A percentile compares a stretch with the other conserved stretches of the same genome.
Evolutionary conservation across 1,140 invertebrate species (phyloP).

Genomic region (Trissolcus basalis): DNA sequence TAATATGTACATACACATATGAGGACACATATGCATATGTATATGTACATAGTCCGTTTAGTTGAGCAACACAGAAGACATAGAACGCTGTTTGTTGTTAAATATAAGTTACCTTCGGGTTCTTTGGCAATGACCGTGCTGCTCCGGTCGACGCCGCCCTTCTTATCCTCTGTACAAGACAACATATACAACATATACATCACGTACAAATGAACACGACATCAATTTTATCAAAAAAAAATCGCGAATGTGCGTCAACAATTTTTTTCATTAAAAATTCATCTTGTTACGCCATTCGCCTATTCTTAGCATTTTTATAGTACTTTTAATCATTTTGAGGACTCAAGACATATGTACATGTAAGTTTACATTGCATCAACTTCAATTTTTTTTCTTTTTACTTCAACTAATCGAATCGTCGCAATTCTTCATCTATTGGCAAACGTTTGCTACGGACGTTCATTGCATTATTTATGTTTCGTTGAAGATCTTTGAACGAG

Average conservation of each 20-base stretch:
- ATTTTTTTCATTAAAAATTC: slow-evolving; percentile 5
- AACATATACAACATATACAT: slow-evolving; percentile 76
- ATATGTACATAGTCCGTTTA: slow-evolving; percentile 52
- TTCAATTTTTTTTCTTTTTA: no score
- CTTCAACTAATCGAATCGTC: no score
- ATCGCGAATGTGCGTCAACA: slow-evolving; percentile 36
- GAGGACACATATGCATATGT: slow-evolving; percentile 43
- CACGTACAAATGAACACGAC: slow-evolving; percentile 67
- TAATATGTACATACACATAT: slow-evolving; percentile 49
- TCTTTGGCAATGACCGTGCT: slow-evolving; percentile 96
- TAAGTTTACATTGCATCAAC: no score
- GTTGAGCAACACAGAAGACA: slow-evolving; percentile 63
- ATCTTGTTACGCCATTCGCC: slow-evolving; percentile 26
- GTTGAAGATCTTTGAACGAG: slow-evolving; percentile 2
- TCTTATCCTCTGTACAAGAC: slow-evolving; percentile 87
- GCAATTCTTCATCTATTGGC: no score
- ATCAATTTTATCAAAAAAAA: slow-evolving; percentile 55
- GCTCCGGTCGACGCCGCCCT: slow-evolving; percentile 92
- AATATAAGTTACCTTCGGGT: slow-evolving; percentile 85
- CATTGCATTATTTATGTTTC: no score
- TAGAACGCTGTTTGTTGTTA: slow-evolving; percentile 65
- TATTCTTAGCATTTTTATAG: background rate
- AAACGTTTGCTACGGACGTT: no score
- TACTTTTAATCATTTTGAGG: no score
- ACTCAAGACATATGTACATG: no score